A percentile compares a stretch with the other conserved stretches of the same genome.
These are phyloP conservation scores for Cacatua alba DNA, from an alignment of 2,113 vertebrate species.

Conservation along the genomic window DNA sequence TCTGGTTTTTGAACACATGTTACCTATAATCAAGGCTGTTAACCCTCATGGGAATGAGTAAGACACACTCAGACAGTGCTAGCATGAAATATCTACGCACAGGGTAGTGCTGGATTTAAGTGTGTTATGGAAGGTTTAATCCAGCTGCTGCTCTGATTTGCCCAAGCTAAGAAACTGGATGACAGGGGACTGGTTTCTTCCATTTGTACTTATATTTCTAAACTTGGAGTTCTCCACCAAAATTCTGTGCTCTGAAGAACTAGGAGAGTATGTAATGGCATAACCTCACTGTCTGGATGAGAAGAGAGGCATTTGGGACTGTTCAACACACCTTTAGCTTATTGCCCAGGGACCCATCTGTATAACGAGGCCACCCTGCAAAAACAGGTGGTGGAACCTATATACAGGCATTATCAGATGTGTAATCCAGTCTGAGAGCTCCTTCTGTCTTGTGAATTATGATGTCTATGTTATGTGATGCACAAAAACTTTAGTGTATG, in stretches of 20 bases:
- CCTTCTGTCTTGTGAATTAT: not conserved
- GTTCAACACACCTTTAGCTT: not conserved
- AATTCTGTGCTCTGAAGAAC: not conserved
- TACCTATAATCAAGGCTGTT: not conserved
- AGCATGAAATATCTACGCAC: not conserved
- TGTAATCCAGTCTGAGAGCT: not conserved
- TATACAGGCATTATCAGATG: not conserved
- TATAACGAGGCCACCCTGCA: not conserved
- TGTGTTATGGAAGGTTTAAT: not conserved
- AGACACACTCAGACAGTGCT: not conserved
- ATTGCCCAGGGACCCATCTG: not conserved
- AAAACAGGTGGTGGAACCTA: not conserved
- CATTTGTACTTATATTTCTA: not conserved
- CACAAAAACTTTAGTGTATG: not conserved
- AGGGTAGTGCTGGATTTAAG: not conserved
- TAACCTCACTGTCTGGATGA: not conserved
- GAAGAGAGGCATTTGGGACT: not conserved
- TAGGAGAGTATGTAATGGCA: not conserved
- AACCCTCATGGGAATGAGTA: fast-evolving
- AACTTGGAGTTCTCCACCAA: not conserved
- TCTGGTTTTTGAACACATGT: not conserved
- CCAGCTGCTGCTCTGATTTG: not conserved
- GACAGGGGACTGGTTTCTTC: not conserved
- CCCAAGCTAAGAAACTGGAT: not conserved
- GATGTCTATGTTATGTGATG: not conserved